phyloP scores from a whole-genome alignment of 2,888 invertebrate species.

The Amaurobius ferox region DNA sequence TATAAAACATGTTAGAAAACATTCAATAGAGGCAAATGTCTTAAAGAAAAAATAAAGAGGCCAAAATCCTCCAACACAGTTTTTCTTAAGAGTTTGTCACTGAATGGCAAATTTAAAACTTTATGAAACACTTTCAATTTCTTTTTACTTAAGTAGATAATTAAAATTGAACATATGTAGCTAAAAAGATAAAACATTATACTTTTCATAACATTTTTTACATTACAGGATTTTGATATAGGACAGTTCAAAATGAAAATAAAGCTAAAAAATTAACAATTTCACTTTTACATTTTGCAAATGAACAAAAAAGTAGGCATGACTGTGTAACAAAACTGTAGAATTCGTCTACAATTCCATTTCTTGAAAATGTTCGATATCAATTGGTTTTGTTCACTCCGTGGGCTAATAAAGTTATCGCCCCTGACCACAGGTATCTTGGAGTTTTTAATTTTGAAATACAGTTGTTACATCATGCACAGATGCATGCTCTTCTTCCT shows the following conservation, averaged over 20 bases:
- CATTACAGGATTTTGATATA: not conserved
- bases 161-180: not conserved
- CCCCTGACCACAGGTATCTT: constrained; percentile 36
- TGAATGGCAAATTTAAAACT: too few species aligned
- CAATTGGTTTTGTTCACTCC: constrained; percentile 60
- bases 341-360: not conserved
- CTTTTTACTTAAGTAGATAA: too few species aligned
- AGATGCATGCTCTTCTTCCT: constrained; percentile 60
- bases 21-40: too few species aligned
- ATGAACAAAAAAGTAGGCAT: not conserved
- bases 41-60: too few species aligned
- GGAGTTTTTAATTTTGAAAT: constrained; percentile 38
- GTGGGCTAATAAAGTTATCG: constrained; percentile 40
- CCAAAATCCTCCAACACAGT: too few species aligned
- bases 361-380: constrained; percentile 24
- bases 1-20: too few species aligned
- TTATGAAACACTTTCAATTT: too few species aligned
- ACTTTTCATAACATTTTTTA: not conserved
- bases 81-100: too few species aligned
- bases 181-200: not conserved
- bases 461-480: constrained; percentile 55
- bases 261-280: not conserved
- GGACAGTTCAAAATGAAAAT: constrained; percentile 11
- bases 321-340: not conserved
- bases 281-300: not conserved